These are phyloP conservation scores for Chaetogeoica ovagalla DNA, from an alignment of 2,888 invertebrate genomes.

Conservation along the genomic window DNA sequence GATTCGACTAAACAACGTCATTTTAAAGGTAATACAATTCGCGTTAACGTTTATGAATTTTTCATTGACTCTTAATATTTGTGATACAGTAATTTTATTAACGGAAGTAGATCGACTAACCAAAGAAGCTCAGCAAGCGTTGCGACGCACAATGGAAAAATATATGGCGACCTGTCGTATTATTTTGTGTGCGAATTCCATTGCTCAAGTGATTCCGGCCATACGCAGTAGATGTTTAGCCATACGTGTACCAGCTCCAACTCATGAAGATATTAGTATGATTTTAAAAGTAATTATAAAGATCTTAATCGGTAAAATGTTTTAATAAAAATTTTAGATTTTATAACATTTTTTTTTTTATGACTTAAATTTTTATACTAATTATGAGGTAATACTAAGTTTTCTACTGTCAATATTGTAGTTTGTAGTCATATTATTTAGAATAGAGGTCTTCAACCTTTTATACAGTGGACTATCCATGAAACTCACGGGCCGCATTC, in stretches of 20 bases:
- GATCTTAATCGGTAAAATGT: no score
- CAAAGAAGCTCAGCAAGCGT: conserved; percentile 96
- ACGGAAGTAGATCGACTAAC: conserved; percentile 94
- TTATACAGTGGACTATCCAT: no score
- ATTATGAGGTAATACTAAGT: background rate
- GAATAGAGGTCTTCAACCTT: no score
- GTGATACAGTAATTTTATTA: conserved; percentile 79
- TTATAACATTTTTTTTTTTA: background rate
- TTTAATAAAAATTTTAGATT: background rate
- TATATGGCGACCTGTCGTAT: conserved; percentile 92
- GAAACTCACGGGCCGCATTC: no score
- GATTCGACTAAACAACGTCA: conserved; percentile 84
- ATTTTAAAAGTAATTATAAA: conserved; percentile 62
- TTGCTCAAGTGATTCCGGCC: conserved; percentile 94
- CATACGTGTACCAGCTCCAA: conserved; percentile 88
- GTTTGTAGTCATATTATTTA: no score
- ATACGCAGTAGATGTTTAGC: conserved; percentile 93
- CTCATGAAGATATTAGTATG: conserved; percentile 71
- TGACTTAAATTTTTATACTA: background rate
- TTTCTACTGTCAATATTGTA: no score
- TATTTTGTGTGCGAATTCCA: conserved; percentile 91
- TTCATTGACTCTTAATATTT: conserved; percentile 36
- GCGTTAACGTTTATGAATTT: background rate
- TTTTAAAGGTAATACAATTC: conserved; percentile 73
- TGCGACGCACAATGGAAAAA: conserved; percentile 99